Evolutionary conservation across 2,888 invertebrate genomes (phyloP), one percentile per base, ranked within the genome.

Genomic region (Cosmopolites sordidus): DNA sequence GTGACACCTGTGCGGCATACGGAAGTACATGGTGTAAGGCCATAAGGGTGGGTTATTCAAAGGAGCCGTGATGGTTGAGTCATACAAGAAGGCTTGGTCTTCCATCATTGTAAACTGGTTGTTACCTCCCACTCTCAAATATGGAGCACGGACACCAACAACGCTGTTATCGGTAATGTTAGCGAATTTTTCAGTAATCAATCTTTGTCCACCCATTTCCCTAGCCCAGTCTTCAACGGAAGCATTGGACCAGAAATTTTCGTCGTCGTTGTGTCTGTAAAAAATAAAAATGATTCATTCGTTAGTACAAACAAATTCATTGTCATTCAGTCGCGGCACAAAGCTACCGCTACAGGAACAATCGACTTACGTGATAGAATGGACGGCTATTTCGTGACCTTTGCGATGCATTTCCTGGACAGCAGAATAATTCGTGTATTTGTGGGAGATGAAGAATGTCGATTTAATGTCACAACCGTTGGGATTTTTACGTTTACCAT

Each of bases 11-110:
- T 93, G 94, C 0, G 94, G 92, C 90, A 95, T 92, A 67, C 91
- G 85, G 83, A 93, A 95, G 81, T 96, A 95, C 87, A 97, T 89
- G 52, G 96, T 97, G 80, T 97, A 97, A 2, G 97, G 97, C 97
- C 97, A 97, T 62, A 93, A 83, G 47, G 94, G 94, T 15, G 92
- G 92, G 71, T 92, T 91, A 62, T 88, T 89, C 30, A 93, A 78
- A 1, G 93, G 90, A 1, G 93, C 92, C 0, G 93, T 92, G 71
- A 96, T 93, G 45, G 95, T 94, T 39, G 94, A 93, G 74, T 97
- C 96, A 72, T 96, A 97, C 42, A 92, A 77, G 82, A 95, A 95
- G 9, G 91, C 91, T 72, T 93, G 90, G 73, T 94, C 92, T 74
- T 92, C 89, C 94, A 96, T 93, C 93, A 96, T 95, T 65, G 92